phyloP scores from a whole-genome alignment of 2,888 invertebrate genomes.

The Ceratothoa steindachneri region DNA sequence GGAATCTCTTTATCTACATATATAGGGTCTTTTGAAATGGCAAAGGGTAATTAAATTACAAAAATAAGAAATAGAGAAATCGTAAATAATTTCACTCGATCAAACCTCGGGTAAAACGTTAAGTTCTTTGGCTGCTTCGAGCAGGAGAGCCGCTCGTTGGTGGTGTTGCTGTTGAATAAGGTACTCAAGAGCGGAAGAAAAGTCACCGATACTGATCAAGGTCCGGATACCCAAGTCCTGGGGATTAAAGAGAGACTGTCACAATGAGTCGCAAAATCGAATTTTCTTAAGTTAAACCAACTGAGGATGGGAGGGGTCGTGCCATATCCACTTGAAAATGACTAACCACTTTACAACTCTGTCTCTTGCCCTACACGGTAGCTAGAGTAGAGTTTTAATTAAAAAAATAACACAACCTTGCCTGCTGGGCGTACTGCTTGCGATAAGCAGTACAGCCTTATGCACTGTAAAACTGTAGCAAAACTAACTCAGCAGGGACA shows the following conservation, averaged over 20 bases:
- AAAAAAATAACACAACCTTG: too few relatives aligned
- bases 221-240: conserved; percentile 40
- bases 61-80: not conserved
- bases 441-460: too few relatives aligned
- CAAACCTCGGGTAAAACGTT: conserved; percentile 15
- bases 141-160: conserved; percentile 38
- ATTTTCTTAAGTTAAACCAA: not conserved
- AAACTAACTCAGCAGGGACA: too few relatives aligned
- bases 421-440: too few relatives aligned
- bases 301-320: not conserved
- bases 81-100: not conserved
- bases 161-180: conserved; percentile 45
- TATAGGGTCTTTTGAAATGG: too few relatives aligned
- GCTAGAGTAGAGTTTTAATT: too few relatives aligned
- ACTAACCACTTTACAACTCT: too few relatives aligned
- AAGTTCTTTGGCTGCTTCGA: conserved; percentile 32
- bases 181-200: conserved; percentile 33
- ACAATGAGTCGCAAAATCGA: not conserved
- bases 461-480: too few relatives aligned
- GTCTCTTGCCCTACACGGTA: too few relatives aligned
- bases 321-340: too few relatives aligned
- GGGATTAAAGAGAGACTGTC: not conserved
- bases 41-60: not conserved
- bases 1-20: too few relatives aligned
- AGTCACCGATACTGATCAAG: conserved; percentile 28